Evolutionary conservation across 2,113 vertebrate species (phyloP).

Genomic region (Cepphus grylle): DNA sequence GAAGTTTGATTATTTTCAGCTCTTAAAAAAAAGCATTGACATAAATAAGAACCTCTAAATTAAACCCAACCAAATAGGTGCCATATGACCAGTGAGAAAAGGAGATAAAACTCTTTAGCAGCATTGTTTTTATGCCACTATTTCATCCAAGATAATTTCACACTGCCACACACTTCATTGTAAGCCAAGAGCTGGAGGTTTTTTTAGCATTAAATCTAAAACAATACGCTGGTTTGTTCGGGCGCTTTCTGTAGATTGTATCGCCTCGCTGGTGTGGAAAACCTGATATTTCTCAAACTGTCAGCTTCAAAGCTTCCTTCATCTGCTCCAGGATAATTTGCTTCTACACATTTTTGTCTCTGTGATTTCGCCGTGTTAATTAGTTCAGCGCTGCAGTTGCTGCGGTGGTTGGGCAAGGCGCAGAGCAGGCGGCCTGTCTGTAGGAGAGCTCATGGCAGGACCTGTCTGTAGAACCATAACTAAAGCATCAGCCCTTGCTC

Average conservation of each 20-base stretch:
- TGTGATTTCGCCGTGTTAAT: not conserved
- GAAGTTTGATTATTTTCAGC: not conserved
- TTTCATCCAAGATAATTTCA: not conserved
- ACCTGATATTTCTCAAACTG: not conserved
- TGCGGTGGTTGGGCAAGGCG: not conserved
- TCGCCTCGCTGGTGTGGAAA: not conserved
- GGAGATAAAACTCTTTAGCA: not conserved
- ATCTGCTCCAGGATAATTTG: not conserved
- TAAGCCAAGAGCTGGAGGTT: not conserved
- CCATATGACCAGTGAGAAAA: not conserved
- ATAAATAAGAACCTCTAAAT: not conserved
- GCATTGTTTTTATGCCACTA: not conserved
- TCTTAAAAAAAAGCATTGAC: not conserved
- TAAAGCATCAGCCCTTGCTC: not conserved
- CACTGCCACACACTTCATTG: not conserved
- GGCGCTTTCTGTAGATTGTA: not conserved
- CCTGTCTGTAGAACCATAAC: rapidly evolving
- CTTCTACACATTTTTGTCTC: not conserved
- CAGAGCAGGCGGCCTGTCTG: not conserved
- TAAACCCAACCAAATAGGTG: not conserved
- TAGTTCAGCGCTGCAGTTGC: rapidly evolving
- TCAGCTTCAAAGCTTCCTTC: not conserved
- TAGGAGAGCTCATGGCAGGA: not conserved
- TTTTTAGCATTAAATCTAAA: not conserved
- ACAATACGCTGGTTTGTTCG: not conserved